Evolutionary conservation across 2,888 invertebrate species (phyloP).

Genomic region (Oscheius sp.): DNA sequence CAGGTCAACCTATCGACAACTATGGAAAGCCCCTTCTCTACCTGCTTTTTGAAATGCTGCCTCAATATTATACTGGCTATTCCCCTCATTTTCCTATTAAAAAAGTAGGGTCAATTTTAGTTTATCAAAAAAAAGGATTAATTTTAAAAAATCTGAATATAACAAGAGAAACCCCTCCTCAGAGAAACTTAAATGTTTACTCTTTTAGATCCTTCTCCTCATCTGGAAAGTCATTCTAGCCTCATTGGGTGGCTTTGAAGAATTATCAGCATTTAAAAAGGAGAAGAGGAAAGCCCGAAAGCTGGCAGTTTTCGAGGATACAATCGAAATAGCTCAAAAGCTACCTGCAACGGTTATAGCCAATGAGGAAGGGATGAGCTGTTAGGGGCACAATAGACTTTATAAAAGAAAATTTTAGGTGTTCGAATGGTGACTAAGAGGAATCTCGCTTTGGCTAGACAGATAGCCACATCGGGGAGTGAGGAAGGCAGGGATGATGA

Average conservation of each 20-base stretch:
- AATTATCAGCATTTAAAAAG: constrained; percentile 78
- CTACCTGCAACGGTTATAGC: constrained; percentile 37
- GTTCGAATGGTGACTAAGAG: constrained; percentile 26
- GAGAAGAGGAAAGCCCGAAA: constrained; percentile 45
- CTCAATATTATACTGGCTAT: constrained; percentile 91
- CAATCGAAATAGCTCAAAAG: constrained; percentile 86
- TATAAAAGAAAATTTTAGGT: constrained; percentile 1
- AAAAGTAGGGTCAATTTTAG: constrained; percentile 75
- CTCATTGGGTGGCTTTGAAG: constrained; percentile 85
- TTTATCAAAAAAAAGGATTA: no score
- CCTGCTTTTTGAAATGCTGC: constrained; percentile 92
- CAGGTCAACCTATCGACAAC: constrained; percentile 63
- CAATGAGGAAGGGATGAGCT: constrained; percentile 38
- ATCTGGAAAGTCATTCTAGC: constrained; percentile 94
- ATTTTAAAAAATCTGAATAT: constrained; percentile 11
- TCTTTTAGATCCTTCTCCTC: constrained; percentile 80
- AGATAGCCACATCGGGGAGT: constrained; percentile 48
- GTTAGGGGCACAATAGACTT: not conserved
- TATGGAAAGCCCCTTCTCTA: constrained; percentile 71
- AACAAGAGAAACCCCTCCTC: no score
- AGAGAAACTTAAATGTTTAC: no score
- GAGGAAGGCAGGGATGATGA: constrained; percentile 39
- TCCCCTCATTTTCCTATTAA: constrained; percentile 98
- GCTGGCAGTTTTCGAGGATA: constrained; percentile 86
- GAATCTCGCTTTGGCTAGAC: constrained; percentile 42